These are phyloP conservation scores for Entomobrya multifasciata DNA, from an alignment of 2,888 invertebrate genomes.

Conservation along the genomic window DNA sequence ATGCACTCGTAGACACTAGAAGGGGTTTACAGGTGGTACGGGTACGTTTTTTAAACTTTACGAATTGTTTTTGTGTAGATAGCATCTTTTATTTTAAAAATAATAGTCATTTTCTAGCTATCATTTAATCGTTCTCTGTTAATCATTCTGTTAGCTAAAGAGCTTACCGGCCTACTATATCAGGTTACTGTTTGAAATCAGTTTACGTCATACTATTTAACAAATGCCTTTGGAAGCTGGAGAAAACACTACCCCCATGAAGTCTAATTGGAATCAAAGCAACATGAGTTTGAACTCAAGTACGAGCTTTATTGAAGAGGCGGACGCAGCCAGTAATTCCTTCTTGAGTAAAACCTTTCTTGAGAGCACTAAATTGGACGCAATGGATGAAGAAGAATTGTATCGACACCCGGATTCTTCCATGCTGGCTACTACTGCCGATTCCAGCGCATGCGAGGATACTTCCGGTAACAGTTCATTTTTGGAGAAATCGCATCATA, in stretches of 20 bases:
- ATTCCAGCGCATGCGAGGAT: neutral
- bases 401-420: neutral
- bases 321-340: conserved; percentile 35
- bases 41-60: too few species aligned
- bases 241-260: conserved; percentile 48
- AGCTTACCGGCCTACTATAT: too few species aligned
- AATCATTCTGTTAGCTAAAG: too few species aligned
- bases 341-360: conserved; percentile 35
- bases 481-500: conserved; percentile 42
- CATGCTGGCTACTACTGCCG: neutral
- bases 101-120: too few species aligned
- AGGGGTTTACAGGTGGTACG: too few species aligned
- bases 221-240: conserved; percentile 43
- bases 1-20: too few species aligned
- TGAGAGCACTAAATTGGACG: conserved; percentile 19
- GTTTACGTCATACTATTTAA: too few species aligned
- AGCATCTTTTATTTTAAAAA: too few species aligned
- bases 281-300: neutral
- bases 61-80: too few species aligned
- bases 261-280: conserved; percentile 45
- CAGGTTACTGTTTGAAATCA: too few species aligned
- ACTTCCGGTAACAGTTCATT: neutral
- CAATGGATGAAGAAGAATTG: conserved; percentile 29
- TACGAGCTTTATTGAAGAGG: conserved; percentile 7
- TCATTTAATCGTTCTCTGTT: too few species aligned